Evolutionary conservation across 1,140 invertebrate genomes (phyloP).

Genomic region (Halesus radiatus): DNA sequence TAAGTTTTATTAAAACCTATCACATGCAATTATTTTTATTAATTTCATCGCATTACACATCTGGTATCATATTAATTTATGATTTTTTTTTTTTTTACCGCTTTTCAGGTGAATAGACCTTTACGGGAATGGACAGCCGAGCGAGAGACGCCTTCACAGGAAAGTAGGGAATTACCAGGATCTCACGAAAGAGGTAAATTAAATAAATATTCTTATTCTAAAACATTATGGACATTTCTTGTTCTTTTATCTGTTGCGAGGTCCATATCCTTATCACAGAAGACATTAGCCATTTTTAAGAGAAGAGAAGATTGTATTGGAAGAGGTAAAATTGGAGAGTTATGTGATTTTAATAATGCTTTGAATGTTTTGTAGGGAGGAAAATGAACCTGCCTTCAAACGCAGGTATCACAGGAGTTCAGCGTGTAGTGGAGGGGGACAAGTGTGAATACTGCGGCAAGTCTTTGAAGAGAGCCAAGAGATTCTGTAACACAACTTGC

Average conservation of each 20-base stretch:
- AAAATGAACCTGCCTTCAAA: constrained; percentile 22
- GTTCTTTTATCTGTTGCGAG: too few species aligned
- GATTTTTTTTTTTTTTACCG: too few species aligned
- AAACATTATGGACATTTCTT: too few species aligned
- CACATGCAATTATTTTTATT: too few species aligned
- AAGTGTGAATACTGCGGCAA: constrained; percentile 85
- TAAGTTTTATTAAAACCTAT: constrained; percentile 67
- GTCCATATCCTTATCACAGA: too few species aligned
- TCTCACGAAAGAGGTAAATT: constrained; percentile 14
- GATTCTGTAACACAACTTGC: constrained; percentile 85
- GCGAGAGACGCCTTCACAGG: constrained; percentile 62
- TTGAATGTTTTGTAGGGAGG: constrained; percentile 6
- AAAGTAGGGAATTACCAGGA: neutral
- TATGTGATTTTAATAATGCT: too few species aligned
- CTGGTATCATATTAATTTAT: too few species aligned
- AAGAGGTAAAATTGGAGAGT: too few species aligned
- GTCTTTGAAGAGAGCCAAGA: constrained; percentile 77
- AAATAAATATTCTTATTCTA: too few species aligned
- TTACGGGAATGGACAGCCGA: constrained; percentile 65
- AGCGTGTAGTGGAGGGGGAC: constrained; percentile 32
- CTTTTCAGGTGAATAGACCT: constrained; percentile 64
- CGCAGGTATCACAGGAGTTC: constrained; percentile 25
- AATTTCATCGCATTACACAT: too few species aligned
- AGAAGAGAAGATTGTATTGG: too few species aligned
- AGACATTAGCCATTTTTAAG: too few species aligned